Evolutionary conservation across 2,113 vertebrate genomes (phyloP), one percentile per base, ranked within the genome.

Genomic region (Notiomystis cincta): DNA sequence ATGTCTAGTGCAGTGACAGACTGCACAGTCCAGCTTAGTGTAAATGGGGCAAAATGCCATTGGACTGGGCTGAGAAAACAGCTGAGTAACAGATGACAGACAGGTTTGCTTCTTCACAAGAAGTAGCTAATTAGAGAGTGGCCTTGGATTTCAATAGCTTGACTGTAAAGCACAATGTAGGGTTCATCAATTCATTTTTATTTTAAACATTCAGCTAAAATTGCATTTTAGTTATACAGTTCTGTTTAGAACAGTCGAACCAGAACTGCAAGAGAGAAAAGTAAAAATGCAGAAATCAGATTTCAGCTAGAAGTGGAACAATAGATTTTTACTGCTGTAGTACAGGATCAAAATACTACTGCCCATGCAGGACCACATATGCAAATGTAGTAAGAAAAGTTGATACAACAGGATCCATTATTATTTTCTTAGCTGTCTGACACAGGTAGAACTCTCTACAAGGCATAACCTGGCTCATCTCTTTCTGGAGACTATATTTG

Each of bases 361-460:
- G 40, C 28, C 33, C 62, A 27, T 38, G 10, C 56, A 48, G 45
- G 30, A 80, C 8, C 5, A 62, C 15, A 25, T 11, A 38, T 38
- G 65, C 56, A 45, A 81, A 90, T 56, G 42, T n/a, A 78, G 3
- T 70, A 93, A 88, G 65, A 82, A 54, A 75, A 35, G 10, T 9
- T 81, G 86, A 81, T 82, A 79, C 83, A 94, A 87, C 81, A 90
- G 83, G 48, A 95, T 91, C 75, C 84, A 77, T 91, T 91, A 91
- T 80, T 83, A 56, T 92, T 70, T 86, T 62, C 79, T 93, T 78
- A 79, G 78, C 79, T 90, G 76, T 70, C 80, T 93, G 90, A 95
- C 89, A 95, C 86, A 87, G 61, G 75, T 72, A 87, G n/a, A 92
- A 84, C 84, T 76, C 95, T 94, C 81, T 58, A 58, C 87, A 89